Evolutionary conservation across 2,113 vertebrate species (phyloP), one percentile per base, ranked within the genome.

Genomic region (Engraulis encrasicolus): DNA sequence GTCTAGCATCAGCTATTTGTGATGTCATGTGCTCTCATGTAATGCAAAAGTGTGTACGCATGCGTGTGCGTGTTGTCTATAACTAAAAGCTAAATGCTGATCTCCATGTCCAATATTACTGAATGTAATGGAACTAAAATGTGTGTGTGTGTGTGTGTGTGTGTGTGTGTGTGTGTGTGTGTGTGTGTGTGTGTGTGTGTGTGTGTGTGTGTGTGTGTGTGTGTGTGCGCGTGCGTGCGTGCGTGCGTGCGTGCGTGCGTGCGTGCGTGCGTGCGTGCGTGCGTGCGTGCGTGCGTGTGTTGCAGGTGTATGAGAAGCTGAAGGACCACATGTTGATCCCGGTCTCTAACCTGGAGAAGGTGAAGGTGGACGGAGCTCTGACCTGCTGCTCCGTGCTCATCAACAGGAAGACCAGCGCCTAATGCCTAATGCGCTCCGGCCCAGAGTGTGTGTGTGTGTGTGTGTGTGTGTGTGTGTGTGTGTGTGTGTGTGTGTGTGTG

Each of bases 251-350:
- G 17, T 54, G 12, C 20, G 52, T 54, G 52, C 20, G 52, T 19
- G 12, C 20, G 52, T 54, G 52, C 20, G 1, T 54, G 52, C 20
- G 52, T 54, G 52, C 20, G 12, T 54, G 52, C 20, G 12, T 54
- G 52, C 20, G 52, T 54, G 52, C 18, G 12, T 54, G 50, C 18
- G 50, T 54, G 52, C 20, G 12, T 54, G 14, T 54, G 52, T 19
- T 1, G 52, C 89, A 99, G 98, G 96, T 98, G 49, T 99, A 97
- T 89, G 97, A 98, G 92, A 99, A 97, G 89, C 93, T 99, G 92
- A 99, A 98, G 94, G 97, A 99, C 93, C 91, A 98, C 93, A 96
- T 96, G 94, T 95, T 99, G 93, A 97, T 99, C 85, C 98, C 98
- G 0, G 93, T 96, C 89, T 92, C 95, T 89, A 95, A 93, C 86